These are phyloP conservation scores for Quadroppia sp. DNA, from an alignment of 2,888 invertebrate species.

Conservation along the genomic window DNA sequence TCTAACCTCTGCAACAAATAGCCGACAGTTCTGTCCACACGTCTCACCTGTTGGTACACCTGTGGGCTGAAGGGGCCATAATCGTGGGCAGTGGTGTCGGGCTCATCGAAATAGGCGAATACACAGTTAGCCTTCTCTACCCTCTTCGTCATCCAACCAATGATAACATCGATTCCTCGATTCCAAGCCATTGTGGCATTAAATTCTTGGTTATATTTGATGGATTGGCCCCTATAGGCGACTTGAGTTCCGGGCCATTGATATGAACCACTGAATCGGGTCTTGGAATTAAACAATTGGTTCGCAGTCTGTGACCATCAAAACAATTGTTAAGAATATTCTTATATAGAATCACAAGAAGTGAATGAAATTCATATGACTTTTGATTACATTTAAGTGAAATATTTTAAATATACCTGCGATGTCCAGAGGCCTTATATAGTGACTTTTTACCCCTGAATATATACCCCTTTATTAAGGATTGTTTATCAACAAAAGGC, in stretches of 20 bases:
- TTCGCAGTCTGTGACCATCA: slow-evolving; percentile 58
- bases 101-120: slow-evolving; percentile 66
- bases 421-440: too few species aligned
- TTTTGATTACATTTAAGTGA: too few species aligned
- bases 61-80: slow-evolving; percentile 59
- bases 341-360: too few species aligned
- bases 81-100: slow-evolving; percentile 62
- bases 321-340: too few species aligned
- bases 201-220: slow-evolving; percentile 51
- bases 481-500: neutral
- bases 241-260: slow-evolving; percentile 67
- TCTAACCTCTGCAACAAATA: slow-evolving; percentile 59
- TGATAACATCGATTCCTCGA: slow-evolving; percentile 59
- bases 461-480: too few species aligned
- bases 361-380: too few species aligned
- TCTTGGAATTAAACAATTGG: slow-evolving; percentile 56
- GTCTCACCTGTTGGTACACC: slow-evolving; percentile 48
- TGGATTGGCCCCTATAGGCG: slow-evolving; percentile 55
- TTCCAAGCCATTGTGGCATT: slow-evolving; percentile 56
- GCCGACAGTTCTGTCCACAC: slow-evolving; percentile 58
- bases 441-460: too few species aligned
- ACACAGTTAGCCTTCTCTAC: slow-evolving; percentile 64
- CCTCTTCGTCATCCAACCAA: slow-evolving; percentile 61
- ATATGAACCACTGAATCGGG: slow-evolving; percentile 62
- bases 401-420: too few species aligned